Evolutionary conservation across 2,888 invertebrate genomes (phyloP).

Genomic region (Scelioninae gen. 1): DNA sequence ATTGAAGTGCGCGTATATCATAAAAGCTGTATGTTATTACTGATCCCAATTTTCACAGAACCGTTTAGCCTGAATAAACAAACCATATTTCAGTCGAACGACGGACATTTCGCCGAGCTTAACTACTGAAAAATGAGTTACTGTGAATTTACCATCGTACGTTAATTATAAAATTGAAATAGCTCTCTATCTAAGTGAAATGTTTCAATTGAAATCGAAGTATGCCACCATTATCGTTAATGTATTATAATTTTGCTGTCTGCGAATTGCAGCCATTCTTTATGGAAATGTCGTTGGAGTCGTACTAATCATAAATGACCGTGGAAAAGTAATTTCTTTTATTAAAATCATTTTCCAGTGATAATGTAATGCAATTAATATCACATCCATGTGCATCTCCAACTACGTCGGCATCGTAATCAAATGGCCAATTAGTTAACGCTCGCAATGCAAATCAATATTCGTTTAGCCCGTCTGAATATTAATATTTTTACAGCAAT

Average conservation of each 20-base stretch:
- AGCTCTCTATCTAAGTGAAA: slow-evolving; percentile 53
- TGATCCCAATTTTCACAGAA: slow-evolving; percentile 18
- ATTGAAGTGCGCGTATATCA: slow-evolving; percentile 2
- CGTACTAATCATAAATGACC: slow-evolving; percentile 46
- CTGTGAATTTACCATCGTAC: slow-evolving; percentile 31
- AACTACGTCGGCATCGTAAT: slow-evolving; percentile 21
- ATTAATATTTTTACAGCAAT: slow-evolving; percentile 46
- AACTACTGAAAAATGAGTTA: slow-evolving; percentile 61
- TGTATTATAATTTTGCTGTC: slow-evolving; percentile 47
- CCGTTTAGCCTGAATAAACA: slow-evolving; percentile 50
- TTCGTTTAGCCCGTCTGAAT: slow-evolving; percentile 40
- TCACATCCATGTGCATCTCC: slow-evolving; percentile 18
- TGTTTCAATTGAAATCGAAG: slow-evolving; percentile 53
- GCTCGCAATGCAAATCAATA: slow-evolving; percentile 44
- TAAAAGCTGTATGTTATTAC: slow-evolving; percentile 1
- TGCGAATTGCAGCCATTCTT: slow-evolving; percentile 25
- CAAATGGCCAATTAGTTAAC: slow-evolving; percentile 39
- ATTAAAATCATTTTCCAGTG: slow-evolving; percentile 52
- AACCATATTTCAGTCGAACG: slow-evolving; percentile 47
- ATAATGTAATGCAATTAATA: slow-evolving; percentile 48
- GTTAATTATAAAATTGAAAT: slow-evolving; percentile 58
- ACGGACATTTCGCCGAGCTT: slow-evolving; percentile 43
- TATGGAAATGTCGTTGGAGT: slow-evolving; percentile 34
- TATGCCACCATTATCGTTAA: slow-evolving; percentile 46
- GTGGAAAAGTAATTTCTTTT: slow-evolving; percentile 52